phyloP scores from a whole-genome alignment of 2,797 vertebrate species.

The Molossus alvarezi region DNA sequence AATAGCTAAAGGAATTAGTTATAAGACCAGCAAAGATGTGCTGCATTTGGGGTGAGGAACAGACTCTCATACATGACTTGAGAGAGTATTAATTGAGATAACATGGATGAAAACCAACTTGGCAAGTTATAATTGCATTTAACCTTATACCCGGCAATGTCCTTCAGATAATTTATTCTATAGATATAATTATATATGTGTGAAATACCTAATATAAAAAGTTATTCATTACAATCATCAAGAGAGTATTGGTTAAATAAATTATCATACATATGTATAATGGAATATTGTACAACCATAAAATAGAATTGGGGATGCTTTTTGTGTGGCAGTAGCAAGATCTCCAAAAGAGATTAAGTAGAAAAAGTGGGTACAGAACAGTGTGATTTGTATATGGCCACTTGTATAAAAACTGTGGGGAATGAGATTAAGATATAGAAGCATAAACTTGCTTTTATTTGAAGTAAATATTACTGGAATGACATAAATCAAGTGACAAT shows the following conservation, averaged over 20 bases:
- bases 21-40: neutral
- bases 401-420: neutral
- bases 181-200: neutral
- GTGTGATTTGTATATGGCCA: neutral
- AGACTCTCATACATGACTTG: neutral
- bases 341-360: slow-evolving; percentile 13
- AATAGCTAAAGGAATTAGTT: neutral
- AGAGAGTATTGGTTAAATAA: neutral
- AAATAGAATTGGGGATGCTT: neutral
- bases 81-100: neutral
- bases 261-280: neutral
- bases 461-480: neutral
- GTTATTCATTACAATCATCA: neutral
- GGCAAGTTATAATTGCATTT: neutral
- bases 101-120: neutral
- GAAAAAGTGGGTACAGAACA: neutral
- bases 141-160: neutral
- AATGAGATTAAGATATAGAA: neutral
- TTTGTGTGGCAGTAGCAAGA: neutral
- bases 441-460: neutral
- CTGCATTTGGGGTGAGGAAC: neutral
- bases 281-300: neutral
- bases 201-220: neutral
- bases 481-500: neutral
- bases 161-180: neutral